Percentiles rank a stretch among this genome's conserved stretches.
These are phyloP conservation scores for Stichodactyla helianthus DNA, from an alignment of 64 coral and sea anemone genomes.

Conservation along the genomic window DNA sequence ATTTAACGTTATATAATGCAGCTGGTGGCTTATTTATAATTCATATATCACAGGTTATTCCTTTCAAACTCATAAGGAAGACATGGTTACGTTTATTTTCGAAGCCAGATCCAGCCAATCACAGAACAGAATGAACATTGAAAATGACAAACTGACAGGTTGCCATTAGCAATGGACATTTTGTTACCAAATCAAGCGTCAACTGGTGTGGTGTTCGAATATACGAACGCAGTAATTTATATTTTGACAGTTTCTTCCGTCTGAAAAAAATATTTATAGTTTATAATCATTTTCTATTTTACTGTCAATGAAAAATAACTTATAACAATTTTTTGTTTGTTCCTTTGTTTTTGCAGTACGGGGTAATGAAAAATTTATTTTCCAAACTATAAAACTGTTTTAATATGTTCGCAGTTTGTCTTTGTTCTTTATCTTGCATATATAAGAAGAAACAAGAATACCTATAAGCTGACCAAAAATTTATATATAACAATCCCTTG, in stretches of 20 bases:
- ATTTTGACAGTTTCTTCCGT: neutral
- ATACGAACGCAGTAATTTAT: neutral
- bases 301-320: no score
- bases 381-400: no score
- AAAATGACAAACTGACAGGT: neutral
- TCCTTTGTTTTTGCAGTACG: no score
- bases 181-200: neutral
- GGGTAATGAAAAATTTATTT: no score
- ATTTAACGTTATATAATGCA: neutral
- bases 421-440: neutral
- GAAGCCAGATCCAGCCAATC: neutral
- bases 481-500: neutral
- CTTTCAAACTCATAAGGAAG: neutral
- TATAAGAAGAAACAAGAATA: no score
- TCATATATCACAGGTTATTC: neutral
- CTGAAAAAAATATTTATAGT: neutral
- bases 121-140: neutral
- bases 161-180: neutral
- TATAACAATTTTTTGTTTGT: no score
- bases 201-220: neutral
- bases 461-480: no score
- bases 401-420: no score
- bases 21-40: constrained; percentile 9
- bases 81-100: neutral
- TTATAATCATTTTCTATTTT: no score